phyloP scores from a whole-genome alignment of 2,888 invertebrate species.

The Tipula vernalis region DNA sequence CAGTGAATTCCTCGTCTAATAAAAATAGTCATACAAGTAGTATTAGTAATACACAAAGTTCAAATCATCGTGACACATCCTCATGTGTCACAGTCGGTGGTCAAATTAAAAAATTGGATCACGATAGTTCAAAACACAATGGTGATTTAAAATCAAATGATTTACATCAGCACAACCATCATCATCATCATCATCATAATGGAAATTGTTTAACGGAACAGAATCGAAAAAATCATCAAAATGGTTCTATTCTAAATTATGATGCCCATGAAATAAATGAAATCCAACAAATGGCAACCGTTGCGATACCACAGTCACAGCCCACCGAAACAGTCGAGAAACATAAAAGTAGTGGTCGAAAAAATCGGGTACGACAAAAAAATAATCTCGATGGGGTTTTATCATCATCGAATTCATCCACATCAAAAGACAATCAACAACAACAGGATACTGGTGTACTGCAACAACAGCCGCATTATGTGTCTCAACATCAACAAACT shows the following conservation, averaged over 20 bases:
- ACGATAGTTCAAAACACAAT: not conserved
- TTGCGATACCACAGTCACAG: not conserved
- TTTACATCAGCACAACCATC: not conserved
- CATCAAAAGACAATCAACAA: conserved; percentile 11
- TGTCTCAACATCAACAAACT: not conserved
- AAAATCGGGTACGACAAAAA: conserved; percentile 32
- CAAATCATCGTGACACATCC: not conserved
- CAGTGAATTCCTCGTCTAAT: conserved; percentile 7
- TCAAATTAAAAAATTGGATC: not conserved
- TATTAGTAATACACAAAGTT: not conserved
- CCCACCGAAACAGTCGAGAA: not conserved
- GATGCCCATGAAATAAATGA: conserved; percentile 30
- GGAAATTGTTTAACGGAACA: not conserved
- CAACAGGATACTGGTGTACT: conserved; percentile 20
- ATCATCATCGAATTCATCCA: not conserved
- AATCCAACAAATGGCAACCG: conserved; percentile 16
- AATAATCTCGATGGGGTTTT: conserved; percentile 15
- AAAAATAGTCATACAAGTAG: not conserved
- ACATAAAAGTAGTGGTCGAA: not conserved
- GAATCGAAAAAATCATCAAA: conserved; percentile 18
- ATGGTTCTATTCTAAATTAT: conserved; percentile 29
- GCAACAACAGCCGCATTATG: not conserved
- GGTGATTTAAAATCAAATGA: not conserved
- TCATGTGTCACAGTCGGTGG: not conserved
- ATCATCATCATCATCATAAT: not conserved